Evolutionary conservation across 2,797 vertebrate species (phyloP).

Genomic region (Clarias fuscus): DNA sequence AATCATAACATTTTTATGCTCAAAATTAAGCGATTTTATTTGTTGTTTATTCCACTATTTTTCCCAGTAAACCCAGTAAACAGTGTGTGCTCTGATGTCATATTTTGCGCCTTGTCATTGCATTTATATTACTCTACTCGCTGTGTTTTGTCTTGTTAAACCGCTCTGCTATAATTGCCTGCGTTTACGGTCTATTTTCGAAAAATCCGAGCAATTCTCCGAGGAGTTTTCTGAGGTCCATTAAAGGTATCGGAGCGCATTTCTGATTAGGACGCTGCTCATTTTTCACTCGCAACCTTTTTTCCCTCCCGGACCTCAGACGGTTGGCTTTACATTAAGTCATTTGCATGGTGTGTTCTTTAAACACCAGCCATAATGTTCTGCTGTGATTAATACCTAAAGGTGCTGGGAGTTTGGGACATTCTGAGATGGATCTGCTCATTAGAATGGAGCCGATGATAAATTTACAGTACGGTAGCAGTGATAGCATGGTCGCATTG

Average conservation of each 20-base stretch:
- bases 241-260: constrained; percentile 73
- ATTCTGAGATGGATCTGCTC: constrained; percentile 28
- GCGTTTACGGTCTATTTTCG: constrained; percentile 71
- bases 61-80: background rate
- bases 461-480: background rate
- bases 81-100: background rate
- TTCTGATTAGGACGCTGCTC: constrained; percentile 74
- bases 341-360: constrained; percentile 37
- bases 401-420: constrained; percentile 25
- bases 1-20: background rate
- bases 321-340: constrained; percentile 81
- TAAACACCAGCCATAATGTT: constrained; percentile 38
- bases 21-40: background rate
- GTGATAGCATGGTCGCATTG: background rate
- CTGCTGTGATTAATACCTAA: constrained; percentile 35
- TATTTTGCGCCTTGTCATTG: constrained; percentile 5
- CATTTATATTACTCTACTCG: too few species aligned
- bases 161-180: constrained; percentile 77
- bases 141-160: constrained; percentile 70
- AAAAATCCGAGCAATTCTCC: constrained; percentile 69
- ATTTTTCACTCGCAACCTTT: constrained; percentile 80
- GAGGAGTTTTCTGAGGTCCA: constrained; percentile 72
- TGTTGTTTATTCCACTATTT: background rate
- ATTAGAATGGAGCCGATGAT: constrained; percentile 13
- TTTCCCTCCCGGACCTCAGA: constrained; percentile 66